Evolutionary conservation across 30 jellyfish, hydroid and myxozoan species (phyloP).

Genomic region (Mastigias papua): DNA sequence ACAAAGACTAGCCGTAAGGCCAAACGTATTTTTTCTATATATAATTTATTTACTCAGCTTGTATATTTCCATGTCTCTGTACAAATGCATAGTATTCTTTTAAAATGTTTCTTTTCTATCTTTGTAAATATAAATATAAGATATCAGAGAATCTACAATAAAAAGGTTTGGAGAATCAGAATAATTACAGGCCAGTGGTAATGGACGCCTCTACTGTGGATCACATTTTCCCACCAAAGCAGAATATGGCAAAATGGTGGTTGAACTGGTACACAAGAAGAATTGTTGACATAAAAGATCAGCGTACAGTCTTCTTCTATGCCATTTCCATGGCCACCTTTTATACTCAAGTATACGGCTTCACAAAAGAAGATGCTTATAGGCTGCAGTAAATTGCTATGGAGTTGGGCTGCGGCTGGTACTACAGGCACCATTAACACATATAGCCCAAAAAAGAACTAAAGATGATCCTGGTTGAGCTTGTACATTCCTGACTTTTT

Average conservation of each 20-base stretch:
- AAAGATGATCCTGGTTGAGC: constrained; percentile 79
- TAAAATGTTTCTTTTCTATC: no score
- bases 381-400: constrained; percentile 54
- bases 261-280: constrained; percentile 13
- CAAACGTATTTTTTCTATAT: no score
- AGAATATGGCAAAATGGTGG: constrained; percentile 1
- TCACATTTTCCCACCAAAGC: constrained; percentile 16
- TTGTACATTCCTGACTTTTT: constrained; percentile 67
- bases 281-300: constrained; percentile 10
- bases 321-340: constrained; percentile 41
- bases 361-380: constrained; percentile 29
- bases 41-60: no score
- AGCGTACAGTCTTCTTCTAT: constrained; percentile 31
- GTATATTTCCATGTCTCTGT: no score
- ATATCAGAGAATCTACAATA: no score
- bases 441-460: constrained; percentile 71
- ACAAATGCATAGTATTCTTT: no score
- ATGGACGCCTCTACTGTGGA: constrained; percentile 17
- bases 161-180: not conserved
- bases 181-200: constrained; percentile 14
- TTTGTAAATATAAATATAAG: no score
- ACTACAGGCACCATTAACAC: constrained; percentile 72
- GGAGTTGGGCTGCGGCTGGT: constrained; percentile 80
- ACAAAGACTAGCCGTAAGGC: no score
- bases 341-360: constrained; percentile 21